Base-by-base conservation (phyloP, 2,113 vertebrate species). In the Charadrius vociferus region DNA sequence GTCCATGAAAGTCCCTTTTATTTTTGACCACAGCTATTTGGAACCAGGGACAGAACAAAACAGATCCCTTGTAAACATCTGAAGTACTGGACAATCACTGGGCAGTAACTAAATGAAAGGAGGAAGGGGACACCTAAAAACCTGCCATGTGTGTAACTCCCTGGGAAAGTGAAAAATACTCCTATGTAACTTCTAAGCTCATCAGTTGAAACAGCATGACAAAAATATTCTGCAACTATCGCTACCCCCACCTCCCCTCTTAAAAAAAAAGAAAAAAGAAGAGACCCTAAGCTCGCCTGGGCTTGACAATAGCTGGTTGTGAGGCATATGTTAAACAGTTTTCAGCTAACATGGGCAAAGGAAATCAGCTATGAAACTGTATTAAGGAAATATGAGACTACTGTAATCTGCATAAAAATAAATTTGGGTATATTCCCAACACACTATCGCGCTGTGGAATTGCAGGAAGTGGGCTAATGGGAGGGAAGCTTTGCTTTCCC, bases 401-500 rank as follows among this genome's bases (percentile, higher is more conserved):
- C 82, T 17, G n/a, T 95, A 95, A 97, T 97, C 96, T 96, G 90
- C 96, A 95, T 95, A 97, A 96, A 97, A 97, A 97, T 93, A 97
- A 95, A 93, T 94, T 90, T 97, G 93, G 77, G 93, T 93, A 72
- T 95, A 96, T 94, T 97, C 94, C 95, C 96, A 96, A 72, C 26
- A 73, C 73, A 77, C 81, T 90, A n/a, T 80, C 0, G 0, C 66
- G 55, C 81, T 53, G 59, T 84, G 92, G 94, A 93, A 95, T 91
- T 91, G 81, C 95, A 95, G 96, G 95, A 97, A 95, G 94, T 88
- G 93, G 93, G 70, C 83, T 97, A 95, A 91, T 36, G 88, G 92
- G 85, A 95, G 91, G 58, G 68, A 93, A 92, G 65, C 59, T 89
- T 90, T 89, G 39, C 81, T 78, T 82, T 96, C 81, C 78, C 88